phyloP scores from a whole-genome alignment of 2,888 invertebrate species.

The Trissonchulus latispiculum region DNA sequence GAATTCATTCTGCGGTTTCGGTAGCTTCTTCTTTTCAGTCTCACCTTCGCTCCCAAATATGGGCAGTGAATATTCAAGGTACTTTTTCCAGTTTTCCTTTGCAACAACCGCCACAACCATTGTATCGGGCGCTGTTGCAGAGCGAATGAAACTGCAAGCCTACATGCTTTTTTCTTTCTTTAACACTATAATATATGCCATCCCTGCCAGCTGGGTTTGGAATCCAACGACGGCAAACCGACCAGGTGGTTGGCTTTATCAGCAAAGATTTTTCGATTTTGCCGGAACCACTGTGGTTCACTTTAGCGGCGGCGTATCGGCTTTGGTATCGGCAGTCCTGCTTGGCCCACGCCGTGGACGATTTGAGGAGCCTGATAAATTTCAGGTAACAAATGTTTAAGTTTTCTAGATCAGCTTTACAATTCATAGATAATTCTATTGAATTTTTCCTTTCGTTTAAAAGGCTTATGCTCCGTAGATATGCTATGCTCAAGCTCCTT shows the following conservation, averaged over 20 bases:
- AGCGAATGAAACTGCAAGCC: constrained; percentile 48
- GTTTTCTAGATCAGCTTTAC: too few relatives aligned
- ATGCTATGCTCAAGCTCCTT: too few relatives aligned
- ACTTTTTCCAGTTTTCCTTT: constrained; percentile 73
- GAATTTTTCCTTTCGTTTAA: too few relatives aligned
- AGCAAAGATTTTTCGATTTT: constrained; percentile 43
- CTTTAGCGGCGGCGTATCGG: constrained; percentile 65
- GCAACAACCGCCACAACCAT: constrained; percentile 82
- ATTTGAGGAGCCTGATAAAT: constrained; percentile 53
- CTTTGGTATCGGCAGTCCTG: constrained; percentile 77
- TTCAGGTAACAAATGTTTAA: too few relatives aligned
- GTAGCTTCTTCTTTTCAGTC: constrained; percentile 71
- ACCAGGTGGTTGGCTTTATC: constrained; percentile 65
- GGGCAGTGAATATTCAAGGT: constrained; percentile 75
- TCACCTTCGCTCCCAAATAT: constrained; percentile 51
- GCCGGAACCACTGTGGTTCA: constrained; percentile 58
- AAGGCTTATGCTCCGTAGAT: too few relatives aligned
- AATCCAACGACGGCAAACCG: constrained; percentile 50
- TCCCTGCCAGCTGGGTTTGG: constrained; percentile 59
- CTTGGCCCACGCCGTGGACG: constrained; percentile 68
- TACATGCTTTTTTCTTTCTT: constrained; percentile 51
- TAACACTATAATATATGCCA: constrained; percentile 78
- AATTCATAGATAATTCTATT: too few relatives aligned
- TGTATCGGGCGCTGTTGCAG: constrained; percentile 87
- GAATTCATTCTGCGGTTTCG: constrained; percentile 71